Evolutionary conservation across 1,140 invertebrate species (phyloP).

Genomic region (Brevipalpus yothersi): DNA sequence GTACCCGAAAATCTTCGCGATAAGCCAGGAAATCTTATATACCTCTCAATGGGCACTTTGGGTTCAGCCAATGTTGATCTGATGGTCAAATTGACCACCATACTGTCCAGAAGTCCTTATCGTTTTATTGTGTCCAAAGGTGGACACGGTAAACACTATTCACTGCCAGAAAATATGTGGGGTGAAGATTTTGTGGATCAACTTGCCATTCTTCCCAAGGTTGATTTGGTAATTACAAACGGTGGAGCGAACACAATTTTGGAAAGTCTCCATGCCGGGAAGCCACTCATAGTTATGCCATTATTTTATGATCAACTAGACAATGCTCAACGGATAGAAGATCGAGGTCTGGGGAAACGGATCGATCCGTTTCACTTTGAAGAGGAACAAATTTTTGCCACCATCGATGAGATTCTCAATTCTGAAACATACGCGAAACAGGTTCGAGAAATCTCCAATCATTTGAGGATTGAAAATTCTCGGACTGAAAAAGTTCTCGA

Average conservation of each 20-base stretch:
- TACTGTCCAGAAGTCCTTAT: not conserved
- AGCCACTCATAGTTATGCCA: slow-evolving; percentile 7
- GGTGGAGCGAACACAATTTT: slow-evolving; percentile 15
- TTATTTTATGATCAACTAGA: slow-evolving; percentile 5
- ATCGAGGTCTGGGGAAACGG: not conserved
- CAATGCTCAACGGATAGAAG: not conserved
- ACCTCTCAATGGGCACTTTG: slow-evolving; percentile 5
- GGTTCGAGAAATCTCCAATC: not conserved
- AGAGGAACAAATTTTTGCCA: slow-evolving; percentile 2
- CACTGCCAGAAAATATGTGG: slow-evolving; percentile 3
- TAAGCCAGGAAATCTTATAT: slow-evolving; percentile 4
- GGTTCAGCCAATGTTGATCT: not conserved
- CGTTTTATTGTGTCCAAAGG: slow-evolving; percentile 5
- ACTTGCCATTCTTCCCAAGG: not conserved
- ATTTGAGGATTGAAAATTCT: not conserved
- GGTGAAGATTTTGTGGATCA: slow-evolving; percentile 4
- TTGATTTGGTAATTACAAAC: slow-evolving; percentile 16
- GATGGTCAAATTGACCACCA: slow-evolving; percentile 1
- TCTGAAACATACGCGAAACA: not conserved
- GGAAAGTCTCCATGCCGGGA: slow-evolving; percentile 5
- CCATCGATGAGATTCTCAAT: slow-evolving; percentile 2
- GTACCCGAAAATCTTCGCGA: slow-evolving; percentile 1
- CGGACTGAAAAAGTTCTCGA: not conserved
- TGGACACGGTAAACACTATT: not conserved
- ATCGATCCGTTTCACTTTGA: slow-evolving; percentile 1